Evolutionary conservation across 1,140 invertebrate species (phyloP).

Genomic region (Thalassaphorura encarpata): DNA sequence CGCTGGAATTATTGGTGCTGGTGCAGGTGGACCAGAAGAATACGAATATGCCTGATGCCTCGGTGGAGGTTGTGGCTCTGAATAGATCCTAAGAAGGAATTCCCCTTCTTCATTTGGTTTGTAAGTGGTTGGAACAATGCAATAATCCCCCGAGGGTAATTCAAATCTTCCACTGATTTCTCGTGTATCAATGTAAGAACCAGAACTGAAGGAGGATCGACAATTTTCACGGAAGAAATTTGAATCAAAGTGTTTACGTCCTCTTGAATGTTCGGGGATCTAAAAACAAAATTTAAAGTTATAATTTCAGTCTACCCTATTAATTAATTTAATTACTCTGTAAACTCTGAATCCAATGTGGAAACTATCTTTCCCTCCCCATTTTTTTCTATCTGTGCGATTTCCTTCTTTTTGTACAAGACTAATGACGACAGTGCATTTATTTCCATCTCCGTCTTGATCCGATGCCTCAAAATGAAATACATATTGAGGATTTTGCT

Average conservation of each 20-base stretch:
- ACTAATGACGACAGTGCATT: constrained; percentile 4
- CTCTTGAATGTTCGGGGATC: neutral
- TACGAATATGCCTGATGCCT: neutral
- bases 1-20: neutral
- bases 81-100: constrained; percentile 90
- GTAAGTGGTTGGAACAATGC: constrained; percentile 96
- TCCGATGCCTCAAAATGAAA: constrained; percentile 3
- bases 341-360: neutral
- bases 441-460: neutral
- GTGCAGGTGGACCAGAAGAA: neutral
- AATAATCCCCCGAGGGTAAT: constrained; percentile 83
- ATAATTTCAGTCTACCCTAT: neutral
- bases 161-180: constrained; percentile 89
- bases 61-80: constrained; percentile 60
- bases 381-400: neutral
- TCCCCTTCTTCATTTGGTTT: constrained; percentile 92
- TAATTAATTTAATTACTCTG: neutral
- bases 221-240: neutral
- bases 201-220: neutral
- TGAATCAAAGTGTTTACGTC: neutral
- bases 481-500: constrained; percentile 2
- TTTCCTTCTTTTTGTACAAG: neutral
- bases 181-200: constrained; percentile 85
- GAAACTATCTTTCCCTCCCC: neutral
- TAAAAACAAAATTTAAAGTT: neutral